These are phyloP conservation scores for Trematomus loennbergii DNA, from an alignment of 2,113 vertebrate genomes.

Conservation along the genomic window DNA sequence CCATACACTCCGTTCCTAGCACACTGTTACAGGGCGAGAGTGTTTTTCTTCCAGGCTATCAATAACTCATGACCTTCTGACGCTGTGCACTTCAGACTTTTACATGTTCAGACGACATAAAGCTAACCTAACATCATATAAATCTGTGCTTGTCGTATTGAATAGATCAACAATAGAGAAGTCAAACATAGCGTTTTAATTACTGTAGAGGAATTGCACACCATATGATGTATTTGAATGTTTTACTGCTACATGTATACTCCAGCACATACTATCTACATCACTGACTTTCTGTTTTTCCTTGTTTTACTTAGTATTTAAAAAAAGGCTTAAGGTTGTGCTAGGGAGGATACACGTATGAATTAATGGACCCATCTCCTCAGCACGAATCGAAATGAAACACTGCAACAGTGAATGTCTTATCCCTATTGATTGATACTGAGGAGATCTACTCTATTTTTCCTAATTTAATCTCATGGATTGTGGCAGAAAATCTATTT, in stretches of 20 bases:
- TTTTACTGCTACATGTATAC: neutral
- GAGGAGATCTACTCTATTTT: slow-evolving; percentile 22
- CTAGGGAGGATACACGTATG: neutral
- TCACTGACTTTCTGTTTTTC: neutral
- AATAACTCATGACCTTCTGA: slow-evolving; percentile 53
- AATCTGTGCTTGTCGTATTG: neutral
- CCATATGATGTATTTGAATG: neutral
- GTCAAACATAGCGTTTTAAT: neutral
- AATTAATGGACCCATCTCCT: neutral
- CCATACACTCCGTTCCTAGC: slow-evolving; percentile 29
- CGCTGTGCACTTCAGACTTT: slow-evolving; percentile 12
- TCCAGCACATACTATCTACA: neutral
- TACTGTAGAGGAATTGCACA: neutral
- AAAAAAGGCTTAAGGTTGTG: neutral
- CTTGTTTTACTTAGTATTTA: neutral
- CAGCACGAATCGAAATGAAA: slow-evolving; percentile 16
- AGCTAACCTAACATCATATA: slow-evolving; percentile 14
- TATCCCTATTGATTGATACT: slow-evolving; percentile 2
- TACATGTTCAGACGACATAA: slow-evolving; percentile 31
- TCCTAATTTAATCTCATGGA: slow-evolving; percentile 22
- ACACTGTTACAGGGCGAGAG: slow-evolving; percentile 22
- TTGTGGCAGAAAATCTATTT: slow-evolving; percentile 36
- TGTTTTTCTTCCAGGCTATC: slow-evolving; percentile 33
- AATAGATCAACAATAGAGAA: neutral
- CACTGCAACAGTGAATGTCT: slow-evolving; percentile 5